Evolutionary conservation across 1,140 invertebrate species (phyloP), one percentile per base, ranked within the genome.

Genomic region (Cotesia chilonis): DNA sequence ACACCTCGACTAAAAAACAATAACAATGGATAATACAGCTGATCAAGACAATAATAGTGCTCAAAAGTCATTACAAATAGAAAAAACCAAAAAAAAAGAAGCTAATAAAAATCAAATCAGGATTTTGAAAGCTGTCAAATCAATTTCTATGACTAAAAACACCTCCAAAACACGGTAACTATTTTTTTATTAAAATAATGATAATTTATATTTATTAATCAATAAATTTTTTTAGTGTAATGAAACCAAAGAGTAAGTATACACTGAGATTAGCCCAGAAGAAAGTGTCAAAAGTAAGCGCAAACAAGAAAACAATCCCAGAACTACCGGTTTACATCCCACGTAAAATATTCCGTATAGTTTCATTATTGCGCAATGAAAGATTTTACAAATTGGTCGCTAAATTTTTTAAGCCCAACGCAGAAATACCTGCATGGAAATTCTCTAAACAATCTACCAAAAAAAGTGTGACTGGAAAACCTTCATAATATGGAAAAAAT

Each of bases 201-300:
- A 6, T 47, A 47, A 47, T 47, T 47, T 6, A 47, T 3, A 10
- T 47, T 6, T 9, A 47, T 47, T 47, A 7, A 47, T 47, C 5
- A 47, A 10, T 47, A 47, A 9, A 9, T 47, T 47, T 47, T 41
- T 57, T 57, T 57, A 57, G 54, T 5, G n/a, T 20, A n/a, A 57
- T 7, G 0, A 57, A 57, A n/a, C n/a, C 54, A 57, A 57, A 57
- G 6, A 57, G 54, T 57, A 57, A 57, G n/a, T 57, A 57, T n/a
- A 14, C 54, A n/a, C 17, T 57, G 12, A 14, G 54, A 17, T 5
- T 20, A 12, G n/a, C 54, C 2, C 54, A 57, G n/a, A 57, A 57
- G n/a, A 57, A 20, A 57, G 17, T 57, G 2, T 5, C 5, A 4
- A 20, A 17, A 20, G n/a, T 57, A 20, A 57, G 5, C 10, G n/a